Percentiles rank a stretch among this genome's conserved stretches.
These are phyloP conservation scores for Xiphophorus hellerii DNA, from an alignment of 2,113 vertebrate genomes.

Conservation along the genomic window DNA sequence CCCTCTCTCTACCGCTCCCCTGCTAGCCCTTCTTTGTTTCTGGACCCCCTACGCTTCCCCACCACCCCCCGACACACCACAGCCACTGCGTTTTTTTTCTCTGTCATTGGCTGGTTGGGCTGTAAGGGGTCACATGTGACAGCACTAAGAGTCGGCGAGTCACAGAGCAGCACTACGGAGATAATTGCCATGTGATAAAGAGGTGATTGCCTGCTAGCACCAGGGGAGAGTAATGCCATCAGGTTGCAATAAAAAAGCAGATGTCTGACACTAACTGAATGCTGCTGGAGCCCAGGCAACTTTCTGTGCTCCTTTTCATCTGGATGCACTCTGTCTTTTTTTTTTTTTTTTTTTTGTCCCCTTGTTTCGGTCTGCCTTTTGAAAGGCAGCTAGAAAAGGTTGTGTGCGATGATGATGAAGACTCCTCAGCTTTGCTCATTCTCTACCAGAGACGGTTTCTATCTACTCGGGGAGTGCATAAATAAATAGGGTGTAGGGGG, in stretches of 20 bases:
- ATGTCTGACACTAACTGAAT: conserved; percentile 82
- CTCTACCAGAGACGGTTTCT: conserved; percentile 56
- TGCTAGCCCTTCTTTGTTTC: conserved; percentile 4
- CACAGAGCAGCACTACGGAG: conserved; percentile 78
- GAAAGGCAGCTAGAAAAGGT: conserved; percentile 59
- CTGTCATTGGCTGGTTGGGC: conserved; percentile 52
- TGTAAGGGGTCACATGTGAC: conserved; percentile 78
- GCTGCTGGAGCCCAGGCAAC: conserved; percentile 73
- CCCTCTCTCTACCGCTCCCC: conserved; percentile 20
- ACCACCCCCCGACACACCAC: no score
- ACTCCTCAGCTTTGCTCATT: conserved; percentile 63
- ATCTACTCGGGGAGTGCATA: conserved; percentile 55
- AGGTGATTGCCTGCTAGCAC: conserved; percentile 85
- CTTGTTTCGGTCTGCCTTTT: conserved; percentile 47
- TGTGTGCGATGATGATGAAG: conserved; percentile 67
- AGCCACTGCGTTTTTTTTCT: background rate
- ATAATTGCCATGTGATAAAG: conserved; percentile 88
- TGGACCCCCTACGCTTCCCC: background rate
- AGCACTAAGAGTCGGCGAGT: conserved; percentile 71
- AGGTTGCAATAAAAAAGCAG: conserved; percentile 85
- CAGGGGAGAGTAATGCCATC: conserved; percentile 82
- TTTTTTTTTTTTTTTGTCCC: conserved; percentile 27
- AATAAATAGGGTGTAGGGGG: conserved; percentile 40
- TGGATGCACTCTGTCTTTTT: conserved; percentile 18
- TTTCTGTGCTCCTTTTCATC: conserved; percentile 62